Percentiles rank a stretch among this genome's conserved stretches.
Evolutionary conservation across 2,888 invertebrate genomes (phyloP).

Genomic region (Tromatobia lineatoria): DNA sequence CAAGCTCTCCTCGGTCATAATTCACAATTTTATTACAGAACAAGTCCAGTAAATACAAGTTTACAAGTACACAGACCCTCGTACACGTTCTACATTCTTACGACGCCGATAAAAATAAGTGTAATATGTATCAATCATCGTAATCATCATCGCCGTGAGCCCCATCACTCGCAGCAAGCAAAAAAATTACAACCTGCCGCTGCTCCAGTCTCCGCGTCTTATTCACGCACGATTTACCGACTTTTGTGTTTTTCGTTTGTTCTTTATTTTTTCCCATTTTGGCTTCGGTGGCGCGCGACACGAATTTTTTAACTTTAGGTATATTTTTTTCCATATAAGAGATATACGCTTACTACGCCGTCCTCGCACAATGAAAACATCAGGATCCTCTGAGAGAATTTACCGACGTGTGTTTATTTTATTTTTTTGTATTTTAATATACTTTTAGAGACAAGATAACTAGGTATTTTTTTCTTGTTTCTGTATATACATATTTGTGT

Average conservation of each 20-base stretch:
- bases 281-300: conserved; percentile 37
- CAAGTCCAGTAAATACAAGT: conserved; percentile 72
- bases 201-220: conserved; percentile 14
- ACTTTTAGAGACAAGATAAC: conserved; percentile 55
- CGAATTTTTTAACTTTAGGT: conserved; percentile 37
- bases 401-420: conserved; percentile 35
- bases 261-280: conserved; percentile 17
- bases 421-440: conserved; percentile 46
- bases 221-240: conserved; percentile 8
- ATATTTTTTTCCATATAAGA: conserved; percentile 34
- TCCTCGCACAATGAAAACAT: conserved; percentile 52
- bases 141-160: conserved; percentile 19
- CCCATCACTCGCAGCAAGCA: conserved; percentile 19
- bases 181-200: not conserved
- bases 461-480: conserved; percentile 36
- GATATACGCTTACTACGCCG: conserved; percentile 45
- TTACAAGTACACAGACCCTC: conserved; percentile 73
- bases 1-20: conserved; percentile 53
- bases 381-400: conserved; percentile 32
- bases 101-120: conserved; percentile 68
- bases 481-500: conserved; percentile 31
- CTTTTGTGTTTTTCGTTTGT: conserved; percentile 15
- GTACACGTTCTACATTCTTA: conserved; percentile 63
- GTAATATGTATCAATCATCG: conserved; percentile 41
- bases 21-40: conserved; percentile 70